Evolutionary conservation across 2,797 vertebrate genomes (phyloP), one percentile per base, ranked within the genome.

Genomic region (Acrossocheilus wenchowensis): DNA sequence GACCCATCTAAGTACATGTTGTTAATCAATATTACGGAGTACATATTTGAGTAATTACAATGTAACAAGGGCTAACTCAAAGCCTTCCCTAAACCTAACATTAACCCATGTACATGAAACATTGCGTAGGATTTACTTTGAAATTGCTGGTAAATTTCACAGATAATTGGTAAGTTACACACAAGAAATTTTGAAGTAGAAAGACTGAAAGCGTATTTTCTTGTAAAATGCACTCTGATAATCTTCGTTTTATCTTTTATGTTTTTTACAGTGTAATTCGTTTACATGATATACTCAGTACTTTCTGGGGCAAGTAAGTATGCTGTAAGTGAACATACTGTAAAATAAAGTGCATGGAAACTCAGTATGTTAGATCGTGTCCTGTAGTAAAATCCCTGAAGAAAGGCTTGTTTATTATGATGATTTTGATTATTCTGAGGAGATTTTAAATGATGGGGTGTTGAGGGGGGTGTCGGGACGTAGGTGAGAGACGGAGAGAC

Each of bases 401-500:
- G 60, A 64, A 68, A 41, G 23, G 23, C 57, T 80, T 45, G 60
- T 66, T 66, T 66, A 64, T 34, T 50, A 39, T 64, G 73, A 30
- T 84, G 34, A 41, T 57, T 69, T 48, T 30, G 43, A 79, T 80
- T 66, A 79, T 45, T 26, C 45, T 48, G 77, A 43, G 75, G 74
- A 41, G 68, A 78, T 41, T 77, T 75, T 81, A 86, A 80, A 48
- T 34, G 26, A 57, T 52, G 54, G 81, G 52, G 62, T 36, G 54
- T 50, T 52, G 54, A 74, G 68, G 36, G 26, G 68, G 62, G 17
- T 80, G 54, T 86, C 77, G 50, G 81, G 85, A 75, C 83, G 73
- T 54, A 86, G 87, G 90, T 89, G 87, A 90, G 81, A 91, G 85
- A 85, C 50, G 4, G 6, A 68, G 57, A 85, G 72, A 52, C 64